Evolutionary conservation across 2,797 vertebrate species (phyloP).

Genomic region (Rhodeus uyekii): DNA sequence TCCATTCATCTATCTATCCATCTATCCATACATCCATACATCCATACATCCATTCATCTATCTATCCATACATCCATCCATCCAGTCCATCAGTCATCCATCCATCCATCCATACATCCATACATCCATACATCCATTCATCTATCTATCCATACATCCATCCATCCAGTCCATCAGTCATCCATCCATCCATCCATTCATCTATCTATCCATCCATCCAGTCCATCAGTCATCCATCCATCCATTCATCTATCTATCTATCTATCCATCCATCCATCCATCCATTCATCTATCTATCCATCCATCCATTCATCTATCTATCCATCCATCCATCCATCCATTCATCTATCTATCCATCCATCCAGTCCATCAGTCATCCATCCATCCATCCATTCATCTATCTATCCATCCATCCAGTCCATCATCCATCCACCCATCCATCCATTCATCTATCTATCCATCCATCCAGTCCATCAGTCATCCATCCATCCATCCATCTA

Average conservation of each 20-base stretch:
- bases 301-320: accelerated
- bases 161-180: too few species aligned
- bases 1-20: too few species aligned
- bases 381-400: accelerated
- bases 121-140: too few species aligned
- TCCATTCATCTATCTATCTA: accelerated
- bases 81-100: too few species aligned
- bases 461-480: accelerated
- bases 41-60: too few species aligned
- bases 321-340: accelerated
- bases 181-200: too few species aligned
- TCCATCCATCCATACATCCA: too few species aligned
- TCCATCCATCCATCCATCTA: accelerated
- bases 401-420: background rate
- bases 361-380: accelerated
- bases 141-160: background rate
- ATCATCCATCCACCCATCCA: background rate
- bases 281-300: accelerated
- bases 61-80: accelerated
- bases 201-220: too few species aligned
- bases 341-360: accelerated
- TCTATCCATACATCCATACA: too few species aligned
- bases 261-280: accelerated
- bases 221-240: too few species aligned
- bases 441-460: accelerated